Evolutionary conservation across 1,140 invertebrate genomes (phyloP).

Genomic region (Bombus confusus): DNA sequence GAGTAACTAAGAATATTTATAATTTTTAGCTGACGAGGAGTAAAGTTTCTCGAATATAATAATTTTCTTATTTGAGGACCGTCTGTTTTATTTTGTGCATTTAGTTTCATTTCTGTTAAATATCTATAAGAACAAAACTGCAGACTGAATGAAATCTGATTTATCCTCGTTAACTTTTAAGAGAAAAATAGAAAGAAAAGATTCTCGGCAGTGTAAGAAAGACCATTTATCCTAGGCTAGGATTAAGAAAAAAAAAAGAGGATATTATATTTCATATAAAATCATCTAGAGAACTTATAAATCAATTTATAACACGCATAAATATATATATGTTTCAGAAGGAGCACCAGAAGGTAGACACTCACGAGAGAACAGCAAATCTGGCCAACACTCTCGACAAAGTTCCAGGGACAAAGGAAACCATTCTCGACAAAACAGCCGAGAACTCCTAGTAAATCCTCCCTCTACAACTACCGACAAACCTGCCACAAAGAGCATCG

Average conservation of each 20-base stretch:
- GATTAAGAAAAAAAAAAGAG: no score
- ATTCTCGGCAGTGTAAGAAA: no score
- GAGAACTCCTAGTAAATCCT: slow-evolving; percentile 83
- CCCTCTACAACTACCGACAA: slow-evolving; percentile 81
- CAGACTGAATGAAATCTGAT: no score
- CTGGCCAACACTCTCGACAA: slow-evolving; percentile 86
- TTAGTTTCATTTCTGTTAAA: no score
- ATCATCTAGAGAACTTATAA: neutral
- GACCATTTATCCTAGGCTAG: no score
- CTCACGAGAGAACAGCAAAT: slow-evolving; percentile 88
- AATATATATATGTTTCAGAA: slow-evolving; percentile 77
- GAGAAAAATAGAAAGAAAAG: no score
- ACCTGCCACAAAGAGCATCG: slow-evolving; percentile 87
- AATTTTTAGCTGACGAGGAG: no score
- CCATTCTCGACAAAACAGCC: slow-evolving; percentile 86
- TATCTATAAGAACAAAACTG: no score
- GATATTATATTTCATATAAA: neutral
- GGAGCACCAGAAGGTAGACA: slow-evolving; percentile 86
- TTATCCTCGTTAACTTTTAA: no score
- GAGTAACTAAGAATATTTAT: neutral
- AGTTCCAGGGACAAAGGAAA: slow-evolving; percentile 86
- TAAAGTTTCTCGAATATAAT: no score
- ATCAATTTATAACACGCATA: neutral
- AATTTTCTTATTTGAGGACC: no score
- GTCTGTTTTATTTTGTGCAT: no score